Evolutionary conservation across 2,113 vertebrate species (phyloP), one percentile per base, ranked within the genome.

Genomic region (Typhlomys cinereus): DNA sequence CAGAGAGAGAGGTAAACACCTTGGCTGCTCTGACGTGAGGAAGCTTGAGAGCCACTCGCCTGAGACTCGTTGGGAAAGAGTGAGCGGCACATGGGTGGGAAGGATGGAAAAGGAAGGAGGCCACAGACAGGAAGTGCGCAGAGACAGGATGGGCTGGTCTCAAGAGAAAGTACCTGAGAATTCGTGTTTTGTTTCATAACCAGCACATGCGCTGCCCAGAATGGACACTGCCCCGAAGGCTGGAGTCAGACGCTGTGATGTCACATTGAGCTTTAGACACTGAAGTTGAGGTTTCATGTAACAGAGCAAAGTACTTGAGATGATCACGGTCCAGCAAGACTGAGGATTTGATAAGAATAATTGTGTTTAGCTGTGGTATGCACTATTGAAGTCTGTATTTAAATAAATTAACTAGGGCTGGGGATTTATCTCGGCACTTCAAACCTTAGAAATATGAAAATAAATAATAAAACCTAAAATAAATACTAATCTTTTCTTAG

Each of bases 401-500:
- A 46, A 59, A 17, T n/a, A 18, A 44, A 25, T 31, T 20, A 46
- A 46, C 9, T 44, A 44, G 39, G 21, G 54, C 39, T 61, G 25
- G 39, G 36, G 15, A 80, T 29, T 29, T 79, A 41, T 31, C 29
- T 18, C 39, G 39, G 25, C 4, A 31, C 44, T 81, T 44, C 4
- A 62, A 81, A 44, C 44, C 4, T n/a, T 78, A 14, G 57, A 34
- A 21, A 34, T 62, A 62, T 44, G 3, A 46, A 34, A 34, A 46
- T 34, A 18, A 46, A 62, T 6, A 10, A 21, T 13, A 10, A 34
- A 61, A 70, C 41, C 21, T 27, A 36, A 76, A 25, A 50, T 21
- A 78, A 90, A 44, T 15, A n/a, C 84, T 41, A 25, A 36, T 69
- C 21, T 80, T 95, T 11, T 85, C 84, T 66, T 93, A 48, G 9